Conservation (phyloP, 2,888 invertebrate species). For the Gymnosoma rotundatum region DNA sequence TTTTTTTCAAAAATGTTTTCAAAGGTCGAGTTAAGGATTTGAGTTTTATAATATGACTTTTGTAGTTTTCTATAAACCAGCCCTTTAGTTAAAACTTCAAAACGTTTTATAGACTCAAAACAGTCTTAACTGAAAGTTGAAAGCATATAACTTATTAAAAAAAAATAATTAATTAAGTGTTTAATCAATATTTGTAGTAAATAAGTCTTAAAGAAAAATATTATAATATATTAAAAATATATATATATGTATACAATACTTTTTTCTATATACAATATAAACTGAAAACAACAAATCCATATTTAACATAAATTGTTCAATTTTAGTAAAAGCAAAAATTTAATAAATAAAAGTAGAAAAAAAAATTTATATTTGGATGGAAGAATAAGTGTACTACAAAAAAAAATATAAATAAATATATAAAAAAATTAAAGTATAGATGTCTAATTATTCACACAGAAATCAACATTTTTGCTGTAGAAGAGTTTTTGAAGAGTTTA, state of each 20-base stretch:
- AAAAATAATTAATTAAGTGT: slow-evolving; percentile 23
- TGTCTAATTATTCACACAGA: slow-evolving; percentile 65
- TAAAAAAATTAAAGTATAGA: slow-evolving; percentile 57
- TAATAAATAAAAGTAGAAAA: slow-evolving; percentile 5
- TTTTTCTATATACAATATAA: slow-evolving; percentile 53
- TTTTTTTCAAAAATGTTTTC: slow-evolving; percentile 38
- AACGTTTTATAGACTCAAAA: slow-evolving; percentile 58
- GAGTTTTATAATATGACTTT: slow-evolving; percentile 46
- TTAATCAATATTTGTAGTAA: slow-evolving; percentile 59
- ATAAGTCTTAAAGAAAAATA: slow-evolving; percentile 51
- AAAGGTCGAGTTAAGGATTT: slow-evolving; percentile 61
- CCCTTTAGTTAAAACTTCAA: slow-evolving; percentile 64
- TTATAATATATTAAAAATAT: slow-evolving; percentile 37
- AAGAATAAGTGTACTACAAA: slow-evolving; percentile 67
- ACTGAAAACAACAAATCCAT: slow-evolving; percentile 23
- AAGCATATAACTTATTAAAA: slow-evolving; percentile 12
- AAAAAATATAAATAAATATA: slow-evolving; percentile 10
- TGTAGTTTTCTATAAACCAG: slow-evolving; percentile 63
- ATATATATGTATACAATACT: slow-evolving; percentile 49
- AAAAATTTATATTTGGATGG: slow-evolving; percentile 36
- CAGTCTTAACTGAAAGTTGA: slow-evolving; percentile 47
- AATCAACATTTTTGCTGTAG: slow-evolving; percentile 42
- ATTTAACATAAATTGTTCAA: slow-evolving; percentile 46
- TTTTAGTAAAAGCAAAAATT: slow-evolving; percentile 26
- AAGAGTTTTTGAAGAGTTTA: slow-evolving; percentile 29